Evolutionary conservation across 2,888 invertebrate species (phyloP).

Genomic region (Brachynemurus nebulosus): DNA sequence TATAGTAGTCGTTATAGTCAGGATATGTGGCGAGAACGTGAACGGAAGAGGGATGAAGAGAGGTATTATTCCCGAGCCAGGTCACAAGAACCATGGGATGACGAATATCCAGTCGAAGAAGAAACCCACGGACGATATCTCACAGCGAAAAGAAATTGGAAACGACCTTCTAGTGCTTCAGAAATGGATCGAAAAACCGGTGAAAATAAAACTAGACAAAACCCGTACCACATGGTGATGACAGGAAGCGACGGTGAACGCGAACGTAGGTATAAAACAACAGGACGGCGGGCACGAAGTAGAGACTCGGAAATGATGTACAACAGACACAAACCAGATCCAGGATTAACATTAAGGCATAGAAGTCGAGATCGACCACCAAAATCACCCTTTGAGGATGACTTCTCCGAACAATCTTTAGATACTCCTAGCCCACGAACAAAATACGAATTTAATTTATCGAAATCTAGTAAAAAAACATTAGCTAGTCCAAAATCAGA

Average conservation of each 20-base stretch:
- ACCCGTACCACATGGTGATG: slow-evolving; percentile 22
- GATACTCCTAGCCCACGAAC: slow-evolving; percentile 9
- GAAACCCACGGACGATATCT: slow-evolving; percentile 25
- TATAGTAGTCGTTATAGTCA: slow-evolving; percentile 5
- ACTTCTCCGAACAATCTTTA: slow-evolving; percentile 12
- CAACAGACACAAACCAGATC: slow-evolving; percentile 25
- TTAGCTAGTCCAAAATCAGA: slow-evolving; percentile 5
- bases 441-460: slow-evolving; percentile 5
- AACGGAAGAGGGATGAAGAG: slow-evolving; percentile 34
- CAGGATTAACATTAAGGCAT: slow-evolving; percentile 25
- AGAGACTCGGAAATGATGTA: slow-evolving; percentile 30
- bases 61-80: slow-evolving; percentile 27
- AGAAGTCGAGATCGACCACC: slow-evolving; percentile 13
- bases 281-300: slow-evolving; percentile 33
- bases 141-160: slow-evolving; percentile 32
- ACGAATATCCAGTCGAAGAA: slow-evolving; percentile 33
- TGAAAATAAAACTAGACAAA: slow-evolving; percentile 27
- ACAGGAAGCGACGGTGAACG: slow-evolving; percentile 41
- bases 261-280: slow-evolving; percentile 36
- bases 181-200: slow-evolving; percentile 37
- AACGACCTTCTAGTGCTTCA: slow-evolving; percentile 42
- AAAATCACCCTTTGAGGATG: slow-evolving; percentile 16
- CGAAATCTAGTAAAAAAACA: neutral
- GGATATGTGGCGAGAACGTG: slow-evolving; percentile 35
- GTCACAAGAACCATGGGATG: slow-evolving; percentile 43